These are phyloP conservation scores for Taenaris catops DNA, from an alignment of 2,888 invertebrate genomes.

Conservation along the genomic window DNA sequence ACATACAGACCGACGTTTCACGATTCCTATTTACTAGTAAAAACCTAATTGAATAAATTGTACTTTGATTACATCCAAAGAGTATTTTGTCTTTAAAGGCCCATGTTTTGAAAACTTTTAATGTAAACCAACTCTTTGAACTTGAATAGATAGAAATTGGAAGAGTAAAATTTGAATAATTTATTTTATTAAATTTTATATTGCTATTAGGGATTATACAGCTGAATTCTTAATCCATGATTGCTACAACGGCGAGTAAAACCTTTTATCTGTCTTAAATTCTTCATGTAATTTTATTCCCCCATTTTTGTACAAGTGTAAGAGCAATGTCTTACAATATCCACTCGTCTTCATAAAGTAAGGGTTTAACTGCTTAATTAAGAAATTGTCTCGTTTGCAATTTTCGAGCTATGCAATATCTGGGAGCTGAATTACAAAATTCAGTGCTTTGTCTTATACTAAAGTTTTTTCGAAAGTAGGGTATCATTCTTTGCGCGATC, in stretches of 20 bases:
- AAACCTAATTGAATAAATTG: too few species aligned
- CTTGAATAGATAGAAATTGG: too few species aligned
- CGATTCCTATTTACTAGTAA: too few species aligned
- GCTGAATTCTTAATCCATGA: slow-evolving; percentile 4
- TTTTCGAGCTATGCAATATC: slow-evolving; percentile 25
- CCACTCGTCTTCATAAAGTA: slow-evolving; percentile 29
- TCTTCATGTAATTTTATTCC: slow-evolving; percentile 9
- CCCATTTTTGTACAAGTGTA: slow-evolving; percentile 18
- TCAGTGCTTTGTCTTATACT: slow-evolving; percentile 10
- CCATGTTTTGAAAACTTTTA: too few species aligned
- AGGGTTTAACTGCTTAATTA: slow-evolving; percentile 31
- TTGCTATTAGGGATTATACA: slow-evolving; percentile 3
- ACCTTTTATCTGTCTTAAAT: slow-evolving; percentile 11
- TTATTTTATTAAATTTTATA: slow-evolving; percentile 5
- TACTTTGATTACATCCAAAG: too few species aligned
- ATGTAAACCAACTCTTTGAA: too few species aligned
- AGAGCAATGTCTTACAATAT: slow-evolving; percentile 23
- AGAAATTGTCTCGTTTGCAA: slow-evolving; percentile 31
- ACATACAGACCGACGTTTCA: too few species aligned
- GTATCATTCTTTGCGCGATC: slow-evolving; percentile 7
- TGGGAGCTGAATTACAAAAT: slow-evolving; percentile 19
- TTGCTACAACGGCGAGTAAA: slow-evolving; percentile 4
- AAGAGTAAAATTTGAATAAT: too few species aligned
- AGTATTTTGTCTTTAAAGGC: too few species aligned
- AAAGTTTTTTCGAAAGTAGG: slow-evolving; percentile 9